phyloP scores from a whole-genome alignment of 2,797 vertebrate species.

The Myoxocephalus aenaeus region DNA sequence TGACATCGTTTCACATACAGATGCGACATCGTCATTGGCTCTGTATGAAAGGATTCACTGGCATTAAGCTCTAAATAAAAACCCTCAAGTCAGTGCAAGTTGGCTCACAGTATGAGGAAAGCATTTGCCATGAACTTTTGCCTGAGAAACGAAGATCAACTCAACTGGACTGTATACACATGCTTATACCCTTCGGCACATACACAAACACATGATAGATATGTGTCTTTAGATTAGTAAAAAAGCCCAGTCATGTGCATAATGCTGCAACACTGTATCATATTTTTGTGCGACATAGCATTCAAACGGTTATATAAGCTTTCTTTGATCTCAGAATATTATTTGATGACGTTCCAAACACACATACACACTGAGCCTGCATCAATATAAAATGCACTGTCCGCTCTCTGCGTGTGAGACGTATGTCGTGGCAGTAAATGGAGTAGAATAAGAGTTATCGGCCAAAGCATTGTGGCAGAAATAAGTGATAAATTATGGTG shows the following conservation, averaged over 20 bases:
- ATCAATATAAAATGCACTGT: constrained; percentile 26
- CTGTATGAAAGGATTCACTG: constrained; percentile 14
- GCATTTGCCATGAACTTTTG: constrained; percentile 30
- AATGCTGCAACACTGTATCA: constrained; percentile 2
- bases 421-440: constrained; percentile 52
- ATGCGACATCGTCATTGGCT: constrained; percentile 6
- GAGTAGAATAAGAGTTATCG: constrained; percentile 55
- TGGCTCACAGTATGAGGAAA: constrained; percentile 17
- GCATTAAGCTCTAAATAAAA: constrained; percentile 29
- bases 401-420: constrained; percentile 25
- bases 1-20: not conserved
- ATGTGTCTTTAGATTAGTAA: constrained; percentile 8
- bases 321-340: constrained; percentile 25
- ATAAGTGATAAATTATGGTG: constrained; percentile 72
- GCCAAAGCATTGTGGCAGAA: constrained; percentile 62
- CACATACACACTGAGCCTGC: constrained; percentile 6
- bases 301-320: constrained; percentile 28
- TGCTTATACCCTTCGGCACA: constrained; percentile 22
- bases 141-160: constrained; percentile 16
- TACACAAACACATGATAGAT: constrained; percentile 11
- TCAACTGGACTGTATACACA: constrained; percentile 23
- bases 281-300: constrained; percentile 6
- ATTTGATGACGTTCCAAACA: constrained; percentile 33
- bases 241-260: constrained; percentile 18
- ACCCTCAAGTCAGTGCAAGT: not conserved